Conservation (phyloP, 2,113 vertebrate species). For the Glareola pratincola region DNA sequence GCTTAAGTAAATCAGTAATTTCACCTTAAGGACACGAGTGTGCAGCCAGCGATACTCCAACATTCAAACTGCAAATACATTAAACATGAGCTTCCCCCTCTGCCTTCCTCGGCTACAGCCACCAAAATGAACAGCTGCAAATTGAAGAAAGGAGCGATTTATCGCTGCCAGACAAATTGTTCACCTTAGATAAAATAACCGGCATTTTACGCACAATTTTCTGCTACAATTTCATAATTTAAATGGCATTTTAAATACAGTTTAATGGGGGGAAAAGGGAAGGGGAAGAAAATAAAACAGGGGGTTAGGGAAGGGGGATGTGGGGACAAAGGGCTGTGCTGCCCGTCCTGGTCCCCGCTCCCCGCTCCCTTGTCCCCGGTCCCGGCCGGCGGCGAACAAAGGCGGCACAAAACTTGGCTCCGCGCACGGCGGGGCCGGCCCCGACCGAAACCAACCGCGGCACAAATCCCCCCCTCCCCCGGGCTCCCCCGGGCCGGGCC, state of each 20-base stretch:
- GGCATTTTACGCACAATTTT: slow-evolving; percentile 83
- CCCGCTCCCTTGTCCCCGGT: neutral
- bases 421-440: neutral
- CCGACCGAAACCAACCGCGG: neutral
- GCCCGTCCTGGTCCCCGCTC: neutral
- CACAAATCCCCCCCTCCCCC: neutral
- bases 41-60: slow-evolving; percentile 98
- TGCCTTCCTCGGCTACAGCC: slow-evolving; percentile 68
- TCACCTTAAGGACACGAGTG: slow-evolving; percentile 99
- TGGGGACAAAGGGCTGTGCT: neutral
- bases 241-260: slow-evolving; percentile 86
- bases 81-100: slow-evolving; percentile 93
- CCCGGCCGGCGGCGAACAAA: neutral
- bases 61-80: slow-evolving; percentile 97
- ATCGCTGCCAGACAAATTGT: slow-evolving; percentile 84
- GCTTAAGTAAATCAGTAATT: slow-evolving; percentile 99
- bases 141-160: slow-evolving; percentile 83
- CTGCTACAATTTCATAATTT: slow-evolving; percentile 84
- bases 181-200: slow-evolving; percentile 87
- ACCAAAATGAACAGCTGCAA: slow-evolving; percentile 91
- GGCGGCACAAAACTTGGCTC: neutral
- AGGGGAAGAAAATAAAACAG: neutral
- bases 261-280: slow-evolving; percentile 68
- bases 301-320: neutral
- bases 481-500: neutral